A percentile compares a stretch with the other conserved stretches of the same genome.
Evolutionary conservation across 2,113 vertebrate genomes (phyloP).

Genomic region (Scolopax mira): DNA sequence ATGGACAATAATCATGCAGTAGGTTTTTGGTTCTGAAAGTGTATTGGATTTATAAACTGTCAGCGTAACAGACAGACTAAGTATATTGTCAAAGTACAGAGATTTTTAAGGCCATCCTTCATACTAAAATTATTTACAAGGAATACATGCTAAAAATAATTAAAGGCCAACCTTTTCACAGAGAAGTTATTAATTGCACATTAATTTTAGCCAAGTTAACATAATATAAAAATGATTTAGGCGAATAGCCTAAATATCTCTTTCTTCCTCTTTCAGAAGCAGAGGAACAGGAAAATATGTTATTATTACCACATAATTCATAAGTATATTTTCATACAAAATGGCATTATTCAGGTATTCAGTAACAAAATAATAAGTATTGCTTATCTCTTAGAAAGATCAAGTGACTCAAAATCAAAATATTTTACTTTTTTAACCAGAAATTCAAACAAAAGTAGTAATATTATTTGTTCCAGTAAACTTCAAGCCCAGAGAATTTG

Average conservation of each 20-base stretch:
- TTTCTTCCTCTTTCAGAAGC: background rate
- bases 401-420: background rate
- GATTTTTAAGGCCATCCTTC: background rate
- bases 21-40: background rate
- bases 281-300: background rate
- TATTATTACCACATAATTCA: background rate
- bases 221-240: accelerated
- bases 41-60: background rate
- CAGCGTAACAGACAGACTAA: background rate
- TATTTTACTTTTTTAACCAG: background rate
- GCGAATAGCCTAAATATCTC: background rate
- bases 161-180: background rate
- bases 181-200: background rate
- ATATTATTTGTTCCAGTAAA: background rate
- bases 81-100: background rate
- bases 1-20: background rate
- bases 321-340: background rate
- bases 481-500: too few species aligned
- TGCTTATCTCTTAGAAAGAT: background rate
- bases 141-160: background rate
- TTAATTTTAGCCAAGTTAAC: background rate
- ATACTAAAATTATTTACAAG: background rate
- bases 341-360: background rate
- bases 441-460: background rate
- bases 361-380: background rate